Conservation (phyloP, 2,113 vertebrate species). For the Thinocorus orbignyianus region DNA sequence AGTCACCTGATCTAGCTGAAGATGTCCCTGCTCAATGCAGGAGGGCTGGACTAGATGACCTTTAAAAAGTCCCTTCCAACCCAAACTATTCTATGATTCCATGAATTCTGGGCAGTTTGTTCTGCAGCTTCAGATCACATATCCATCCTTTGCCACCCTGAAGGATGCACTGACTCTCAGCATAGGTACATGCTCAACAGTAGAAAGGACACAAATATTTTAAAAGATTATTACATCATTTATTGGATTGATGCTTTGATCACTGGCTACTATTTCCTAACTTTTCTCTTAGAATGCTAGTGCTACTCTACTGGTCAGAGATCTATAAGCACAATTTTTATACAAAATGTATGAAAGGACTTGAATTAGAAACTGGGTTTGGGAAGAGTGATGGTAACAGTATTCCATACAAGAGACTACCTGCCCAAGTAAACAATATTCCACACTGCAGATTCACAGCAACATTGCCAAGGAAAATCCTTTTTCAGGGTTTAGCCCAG, state of each 20-base stretch:
- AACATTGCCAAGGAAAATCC: not conserved
- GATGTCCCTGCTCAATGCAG: not conserved
- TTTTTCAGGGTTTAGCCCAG: not conserved
- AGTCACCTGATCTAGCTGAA: not conserved
- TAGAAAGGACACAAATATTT: not conserved
- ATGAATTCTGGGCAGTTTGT: not conserved
- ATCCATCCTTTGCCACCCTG: fast-evolving
- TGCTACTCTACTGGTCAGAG: not conserved
- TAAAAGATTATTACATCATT: not conserved
- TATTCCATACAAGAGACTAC: not conserved
- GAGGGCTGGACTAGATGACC: not conserved
- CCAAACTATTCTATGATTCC: not conserved
- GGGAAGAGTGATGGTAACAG: not conserved
- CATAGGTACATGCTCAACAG: not conserved
- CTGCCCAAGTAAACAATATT: not conserved
- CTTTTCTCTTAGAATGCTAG: not conserved
- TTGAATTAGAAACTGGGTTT: not conserved
- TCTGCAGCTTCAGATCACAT: not conserved
- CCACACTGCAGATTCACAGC: not conserved
- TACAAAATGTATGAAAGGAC: not conserved
- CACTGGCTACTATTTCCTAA: not conserved
- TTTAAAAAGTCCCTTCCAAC: not conserved
- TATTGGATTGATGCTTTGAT: not conserved
- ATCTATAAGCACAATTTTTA: not conserved
- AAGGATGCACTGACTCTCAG: not conserved